Base-by-base conservation (phyloP, 2,888 invertebrate genomes). In the Pammene aurita region DNA sequence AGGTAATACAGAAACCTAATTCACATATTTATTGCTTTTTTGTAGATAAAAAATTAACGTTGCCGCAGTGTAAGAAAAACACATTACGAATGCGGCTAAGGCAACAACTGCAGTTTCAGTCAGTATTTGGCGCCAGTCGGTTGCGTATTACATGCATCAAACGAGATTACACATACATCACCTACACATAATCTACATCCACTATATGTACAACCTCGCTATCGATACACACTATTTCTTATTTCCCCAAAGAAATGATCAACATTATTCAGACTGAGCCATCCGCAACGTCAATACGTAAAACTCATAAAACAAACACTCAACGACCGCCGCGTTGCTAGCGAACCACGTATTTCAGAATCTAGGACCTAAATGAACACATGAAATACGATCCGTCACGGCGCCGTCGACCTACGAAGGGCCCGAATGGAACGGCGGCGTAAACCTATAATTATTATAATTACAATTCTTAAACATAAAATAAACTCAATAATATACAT, bases 401-500 rank as follows among this genome's bases (percentile, higher is more conserved):
- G 82, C 82, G 84, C 84, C 78, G 79, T 75, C 77, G 72, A 72
- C 77, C 75, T 75, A 78, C 80, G 74, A 74, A 75, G 77, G 85
- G 81, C 84, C 77, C 82, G 74, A 78, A 78, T 81, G 78, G 77
- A 83, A 78, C 86, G 84, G 80, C 83, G 82, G 84, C 80, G 74
- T 83, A 80, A 81, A 82, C 78, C 86, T 88, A 87, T 82, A 74
- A 77, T 89, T 89, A 89, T 89, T 52, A 90, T 91, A 91, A 90
- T 91, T 91, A 90, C 90, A 90, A 84, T 80, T 86, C 87, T 86
- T 90, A 89, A 88, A 89, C 84, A 80, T 87, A 89, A 88, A 87
- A 90, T 91, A 90, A 92, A 92, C 89, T 92, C 89, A 89, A 78
- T 87, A 92, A 88, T 92, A 89, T 92, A 92, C 92, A 92, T 91